These are phyloP conservation scores for Apodemia zela DNA, from an alignment of 2,888 invertebrate genomes.

Conservation along the genomic window DNA sequence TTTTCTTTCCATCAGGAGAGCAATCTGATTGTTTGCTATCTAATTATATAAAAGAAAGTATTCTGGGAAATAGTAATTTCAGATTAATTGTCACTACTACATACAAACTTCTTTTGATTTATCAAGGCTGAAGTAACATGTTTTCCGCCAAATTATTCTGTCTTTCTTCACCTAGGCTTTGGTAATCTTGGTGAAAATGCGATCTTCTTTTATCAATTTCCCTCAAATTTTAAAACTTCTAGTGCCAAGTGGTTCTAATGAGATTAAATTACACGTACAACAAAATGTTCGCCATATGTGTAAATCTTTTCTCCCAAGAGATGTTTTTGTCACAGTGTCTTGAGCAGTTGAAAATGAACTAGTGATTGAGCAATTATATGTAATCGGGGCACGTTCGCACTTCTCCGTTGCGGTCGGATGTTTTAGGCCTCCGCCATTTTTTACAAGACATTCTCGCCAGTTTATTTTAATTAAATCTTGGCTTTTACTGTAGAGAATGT, in stretches of 20 bases:
- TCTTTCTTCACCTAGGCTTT: too few relatives aligned
- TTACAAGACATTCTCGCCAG: slow-evolving; percentile 47
- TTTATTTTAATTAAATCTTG: slow-evolving; percentile 72
- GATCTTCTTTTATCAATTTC: too few relatives aligned
- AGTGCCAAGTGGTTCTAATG: neutral
- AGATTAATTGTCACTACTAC: too few relatives aligned
- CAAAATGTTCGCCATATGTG: slow-evolving; percentile 2
- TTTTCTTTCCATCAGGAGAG: too few relatives aligned
- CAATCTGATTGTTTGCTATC: too few relatives aligned
- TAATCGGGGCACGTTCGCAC: slow-evolving; percentile 31
- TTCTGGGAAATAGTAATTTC: too few relatives aligned
- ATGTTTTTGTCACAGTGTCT: slow-evolving; percentile 7
- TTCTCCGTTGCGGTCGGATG: slow-evolving; percentile 49
- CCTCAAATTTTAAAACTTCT: too few relatives aligned
- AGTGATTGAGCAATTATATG: slow-evolving; percentile 38
- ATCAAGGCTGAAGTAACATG: too few relatives aligned
- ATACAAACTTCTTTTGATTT: too few relatives aligned
- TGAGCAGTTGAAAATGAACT: slow-evolving; percentile 18
- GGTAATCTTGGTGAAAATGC: too few relatives aligned
- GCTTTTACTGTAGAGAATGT: slow-evolving; percentile 58
- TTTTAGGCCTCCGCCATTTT: slow-evolving; percentile 50
- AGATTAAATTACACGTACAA: neutral
- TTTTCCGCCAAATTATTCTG: too few relatives aligned
- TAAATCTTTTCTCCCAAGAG: neutral
- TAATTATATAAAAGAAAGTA: too few relatives aligned